phyloP scores from a whole-genome alignment of 2,113 vertebrate genomes.

The Oxyruncus cristatus region DNA sequence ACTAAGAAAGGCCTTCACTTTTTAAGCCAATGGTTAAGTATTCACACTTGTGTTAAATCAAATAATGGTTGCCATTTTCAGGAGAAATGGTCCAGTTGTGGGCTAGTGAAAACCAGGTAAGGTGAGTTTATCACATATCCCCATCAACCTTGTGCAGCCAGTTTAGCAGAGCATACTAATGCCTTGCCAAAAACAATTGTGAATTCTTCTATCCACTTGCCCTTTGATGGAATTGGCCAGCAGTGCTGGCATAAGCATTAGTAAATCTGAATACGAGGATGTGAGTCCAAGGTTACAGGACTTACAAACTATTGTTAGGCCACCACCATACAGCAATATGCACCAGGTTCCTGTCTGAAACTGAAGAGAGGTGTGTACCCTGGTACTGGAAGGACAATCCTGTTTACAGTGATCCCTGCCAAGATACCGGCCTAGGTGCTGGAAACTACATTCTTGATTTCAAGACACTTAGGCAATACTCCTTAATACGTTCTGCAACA shows the following conservation, averaged over 20 bases:
- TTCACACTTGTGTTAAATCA: not conserved
- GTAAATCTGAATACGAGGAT: not conserved
- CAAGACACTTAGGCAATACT: not conserved
- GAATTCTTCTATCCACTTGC: not conserved
- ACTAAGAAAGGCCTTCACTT: not conserved
- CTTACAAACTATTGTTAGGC: not conserved
- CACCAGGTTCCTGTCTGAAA: not conserved
- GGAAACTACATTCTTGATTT: rapidly evolving
- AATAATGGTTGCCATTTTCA: not conserved
- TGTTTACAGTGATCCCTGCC: not conserved
- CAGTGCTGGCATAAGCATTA: not conserved
- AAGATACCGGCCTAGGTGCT: not conserved
- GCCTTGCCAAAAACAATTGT: not conserved
- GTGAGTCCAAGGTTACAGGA: not conserved
- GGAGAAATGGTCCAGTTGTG: not conserved
- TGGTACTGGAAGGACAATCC: not conserved
- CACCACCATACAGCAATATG: not conserved
- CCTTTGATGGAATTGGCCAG: not conserved
- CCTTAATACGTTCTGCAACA: not conserved
- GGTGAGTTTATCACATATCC: not conserved
- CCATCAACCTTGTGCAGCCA: not conserved
- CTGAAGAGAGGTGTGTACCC: rapidly evolving
- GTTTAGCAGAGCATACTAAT: not conserved
- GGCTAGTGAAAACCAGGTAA: not conserved
- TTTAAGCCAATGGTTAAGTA: not conserved